Base-by-base conservation (phyloP, 2,113 vertebrate genomes). In the Scopus umbretta region DNA sequence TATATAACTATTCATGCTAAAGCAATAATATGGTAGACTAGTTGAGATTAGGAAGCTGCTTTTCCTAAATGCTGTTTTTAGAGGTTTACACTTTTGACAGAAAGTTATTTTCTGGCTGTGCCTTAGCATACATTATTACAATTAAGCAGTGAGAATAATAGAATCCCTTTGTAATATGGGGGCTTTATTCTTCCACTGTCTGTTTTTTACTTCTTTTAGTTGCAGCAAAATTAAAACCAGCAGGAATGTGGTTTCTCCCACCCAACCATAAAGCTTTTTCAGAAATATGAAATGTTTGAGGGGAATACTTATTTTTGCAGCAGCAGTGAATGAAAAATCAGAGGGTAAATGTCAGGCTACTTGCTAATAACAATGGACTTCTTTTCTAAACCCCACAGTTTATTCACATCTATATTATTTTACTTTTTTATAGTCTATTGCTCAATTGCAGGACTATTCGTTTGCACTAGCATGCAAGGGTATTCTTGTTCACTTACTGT, bases 401-500 rank as follows among this genome's bases (percentile, higher is more conserved):
- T 36, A 30, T 67, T 83, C 36, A 17, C 32, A 7, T 80, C 43
- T 87, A 34, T 82, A 70, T 86, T 95, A 81, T 72, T 95, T 97
- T 94, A 68, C 52, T 92, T 87, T 84, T 85, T 52, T 53, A 0
- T 68, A 62, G 13, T 40, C 30, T 93, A 56, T 92, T 92, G 25
- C 30, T 73, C 23, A 12, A 13, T 68, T 92, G 38, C 65, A 80
- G 59, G 45, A 59, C 71, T 92, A 9, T 53, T 94, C 55, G 56
- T 95, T 97, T 92, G 62, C 72, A 92, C 80, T 84, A 75, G 63
- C 49, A 59, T 95, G 78, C 65, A 90, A 67, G 65, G 81, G 67
- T 93, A 30, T 92, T 91, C 88, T 93, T 95, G 55, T 81, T 97
- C 89, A 84, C 68, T 96, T 91, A 17, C 67, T 74, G 30, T 86